phyloP scores from a whole-genome alignment of 2,113 vertebrate species.

The Brachirus orientalis region DNA sequence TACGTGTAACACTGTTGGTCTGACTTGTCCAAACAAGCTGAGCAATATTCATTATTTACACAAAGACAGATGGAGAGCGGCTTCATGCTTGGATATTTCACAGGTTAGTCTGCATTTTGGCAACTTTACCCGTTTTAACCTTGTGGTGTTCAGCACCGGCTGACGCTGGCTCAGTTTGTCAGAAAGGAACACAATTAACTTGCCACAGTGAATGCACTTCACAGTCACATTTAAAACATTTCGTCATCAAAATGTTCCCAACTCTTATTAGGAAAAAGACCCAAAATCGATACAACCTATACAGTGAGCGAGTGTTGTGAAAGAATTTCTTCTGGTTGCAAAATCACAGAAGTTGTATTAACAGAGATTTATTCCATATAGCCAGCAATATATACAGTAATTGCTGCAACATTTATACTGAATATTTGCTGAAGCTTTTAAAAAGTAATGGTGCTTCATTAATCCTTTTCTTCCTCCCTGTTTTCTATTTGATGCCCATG shows the following conservation, averaged over 20 bases:
- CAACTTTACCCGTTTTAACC: not conserved
- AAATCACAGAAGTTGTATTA: constrained; percentile 40
- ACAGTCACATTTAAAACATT: constrained; percentile 38
- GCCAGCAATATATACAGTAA: constrained; percentile 16
- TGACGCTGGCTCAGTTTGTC: not conserved
- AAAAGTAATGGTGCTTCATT: constrained; percentile 15
- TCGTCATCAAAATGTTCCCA: constrained; percentile 35
- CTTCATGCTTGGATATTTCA: not conserved
- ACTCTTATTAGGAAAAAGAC: constrained; percentile 42
- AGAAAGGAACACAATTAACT: constrained; percentile 26
- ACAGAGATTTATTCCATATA: constrained; percentile 29
- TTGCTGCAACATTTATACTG: constrained; percentile 28
- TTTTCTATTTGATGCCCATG: not conserved
- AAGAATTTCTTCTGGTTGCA: constrained; percentile 16
- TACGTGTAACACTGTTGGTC: no score
- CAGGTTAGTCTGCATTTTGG: constrained; percentile 3
- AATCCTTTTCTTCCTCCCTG: not conserved
- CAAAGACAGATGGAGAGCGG: constrained; percentile 2
- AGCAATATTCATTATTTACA: constrained; percentile 2
- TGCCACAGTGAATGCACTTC: constrained; percentile 30
- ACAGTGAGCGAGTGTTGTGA: not conserved
- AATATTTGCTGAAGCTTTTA: constrained; percentile 16
- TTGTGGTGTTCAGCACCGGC: not conserved
- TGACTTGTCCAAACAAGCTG: not conserved
- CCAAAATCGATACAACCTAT: constrained; percentile 45